Conservation (phyloP, 2,113 vertebrate genomes). For the Oncorhynchus gorbuscha region DNA sequence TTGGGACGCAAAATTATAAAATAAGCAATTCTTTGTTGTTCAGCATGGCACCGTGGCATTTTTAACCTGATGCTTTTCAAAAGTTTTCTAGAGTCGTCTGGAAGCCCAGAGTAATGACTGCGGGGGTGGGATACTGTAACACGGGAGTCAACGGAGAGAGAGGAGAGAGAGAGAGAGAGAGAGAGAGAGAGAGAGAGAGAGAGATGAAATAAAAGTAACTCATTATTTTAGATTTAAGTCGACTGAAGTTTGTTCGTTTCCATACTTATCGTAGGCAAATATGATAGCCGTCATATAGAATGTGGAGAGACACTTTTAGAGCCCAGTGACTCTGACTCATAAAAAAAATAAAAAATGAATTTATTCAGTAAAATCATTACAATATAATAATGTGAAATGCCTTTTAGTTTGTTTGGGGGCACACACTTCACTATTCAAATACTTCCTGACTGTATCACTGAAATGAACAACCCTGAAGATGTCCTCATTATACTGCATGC, state of each 20-base stretch:
- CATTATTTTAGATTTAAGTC: neutral
- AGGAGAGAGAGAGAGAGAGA: neutral
- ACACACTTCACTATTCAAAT: no score
- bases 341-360: neutral
- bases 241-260: neutral
- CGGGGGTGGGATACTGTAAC: constrained; percentile 14
- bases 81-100: constrained; percentile 50
- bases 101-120: constrained; percentile 58
- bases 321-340: neutral
- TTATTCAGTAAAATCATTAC: neutral
- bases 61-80: constrained; percentile 20
- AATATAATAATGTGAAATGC: no score
- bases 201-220: neutral
- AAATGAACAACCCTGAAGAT: no score
- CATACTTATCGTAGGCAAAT: neutral
- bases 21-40: constrained; percentile 55
- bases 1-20: neutral
- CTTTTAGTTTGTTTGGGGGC: no score
- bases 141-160: constrained; percentile 9
- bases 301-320: neutral
- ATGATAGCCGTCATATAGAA: neutral
- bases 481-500: neutral
- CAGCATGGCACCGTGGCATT: neutral
- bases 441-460: no score
- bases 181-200: neutral